Percentiles rank a stretch among this genome's conserved stretches.
phyloP scores from a whole-genome alignment of 2,113 vertebrate genomes.

The Danionella cerebrum region DNA sequence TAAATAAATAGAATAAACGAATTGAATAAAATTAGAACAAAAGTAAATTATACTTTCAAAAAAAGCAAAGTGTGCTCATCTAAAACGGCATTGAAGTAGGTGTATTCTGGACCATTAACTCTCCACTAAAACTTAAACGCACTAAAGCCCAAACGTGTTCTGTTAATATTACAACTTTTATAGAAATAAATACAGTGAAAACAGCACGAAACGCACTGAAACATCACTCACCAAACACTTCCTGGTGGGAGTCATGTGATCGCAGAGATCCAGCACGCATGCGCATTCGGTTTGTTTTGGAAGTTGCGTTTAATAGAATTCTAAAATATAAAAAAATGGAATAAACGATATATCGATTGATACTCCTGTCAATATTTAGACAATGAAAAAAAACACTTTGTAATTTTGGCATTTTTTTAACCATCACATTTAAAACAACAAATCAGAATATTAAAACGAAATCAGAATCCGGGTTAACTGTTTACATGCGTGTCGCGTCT shows the following conservation, averaged over 20 bases:
- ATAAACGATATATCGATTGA: no score
- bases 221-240: conserved; percentile 30
- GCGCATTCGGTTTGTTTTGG: conserved; percentile 3
- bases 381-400: neutral
- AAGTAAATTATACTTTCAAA: no score
- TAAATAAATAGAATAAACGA: no score
- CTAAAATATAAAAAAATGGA: no score
- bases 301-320: neutral
- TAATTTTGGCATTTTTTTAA: no score
- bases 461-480: conserved; percentile 1
- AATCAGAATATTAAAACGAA: no score
- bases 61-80: no score
- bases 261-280: neutral
- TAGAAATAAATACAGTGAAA: neutral
- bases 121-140: neutral
- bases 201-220: neutral
- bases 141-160: neutral
- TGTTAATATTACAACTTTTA: neutral
- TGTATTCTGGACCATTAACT: no score
- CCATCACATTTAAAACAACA: no score
- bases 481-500: neutral
- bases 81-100: no score
- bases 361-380: no score
- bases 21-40: no score
- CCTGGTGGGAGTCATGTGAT: conserved; percentile 20